These are phyloP conservation scores for Druon quercuslanigerum DNA, from an alignment of 1,140 invertebrate genomes.

Conservation along the genomic window DNA sequence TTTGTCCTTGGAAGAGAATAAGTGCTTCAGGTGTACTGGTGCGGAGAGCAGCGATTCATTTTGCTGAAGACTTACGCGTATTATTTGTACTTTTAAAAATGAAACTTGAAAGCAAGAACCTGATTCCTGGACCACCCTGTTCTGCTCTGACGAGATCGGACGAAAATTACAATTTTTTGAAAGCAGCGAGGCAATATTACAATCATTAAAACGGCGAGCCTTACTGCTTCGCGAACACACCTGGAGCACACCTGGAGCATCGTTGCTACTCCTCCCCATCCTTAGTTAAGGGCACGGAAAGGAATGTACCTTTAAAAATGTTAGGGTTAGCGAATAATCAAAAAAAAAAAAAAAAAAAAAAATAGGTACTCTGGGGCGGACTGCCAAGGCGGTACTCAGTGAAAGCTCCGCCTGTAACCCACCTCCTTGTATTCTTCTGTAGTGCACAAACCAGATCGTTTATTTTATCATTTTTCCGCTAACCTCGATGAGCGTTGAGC, in stretches of 20 bases:
- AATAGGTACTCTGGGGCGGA: constrained; percentile 55
- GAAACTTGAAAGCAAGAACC: constrained; percentile 3
- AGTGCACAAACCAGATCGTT: constrained; percentile 48
- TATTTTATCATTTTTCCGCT: constrained; percentile 57
- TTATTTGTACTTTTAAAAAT: constrained; percentile 27
- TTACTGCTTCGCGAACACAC: constrained; percentile 8
- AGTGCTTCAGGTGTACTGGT: constrained; percentile 11
- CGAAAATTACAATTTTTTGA: constrained; percentile 31
- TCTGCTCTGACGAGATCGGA: constrained; percentile 1
- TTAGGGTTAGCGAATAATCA: neutral
- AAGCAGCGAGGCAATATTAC: constrained; percentile 10
- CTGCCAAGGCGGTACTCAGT: constrained; percentile 54
- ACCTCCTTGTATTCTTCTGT: constrained; percentile 50
- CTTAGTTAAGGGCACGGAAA: constrained; percentile 9
- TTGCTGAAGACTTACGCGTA: constrained; percentile 28
- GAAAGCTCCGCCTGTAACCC: constrained; percentile 57
- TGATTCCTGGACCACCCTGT: constrained; percentile 27
- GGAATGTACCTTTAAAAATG: constrained; percentile 6
- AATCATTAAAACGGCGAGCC: constrained; percentile 26
- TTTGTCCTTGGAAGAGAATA: constrained; percentile 24
- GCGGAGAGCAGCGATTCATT: constrained; percentile 3
- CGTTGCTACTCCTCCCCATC: constrained; percentile 24
- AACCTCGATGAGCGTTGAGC: constrained; percentile 20
- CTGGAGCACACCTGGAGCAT: constrained; percentile 30
- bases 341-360: constrained; percentile 39